Percentiles rank a stretch among this genome's conserved stretches.
phyloP scores from a whole-genome alignment of 2,797 vertebrate genomes.

The Xiphophorus birchmanni region DNA sequence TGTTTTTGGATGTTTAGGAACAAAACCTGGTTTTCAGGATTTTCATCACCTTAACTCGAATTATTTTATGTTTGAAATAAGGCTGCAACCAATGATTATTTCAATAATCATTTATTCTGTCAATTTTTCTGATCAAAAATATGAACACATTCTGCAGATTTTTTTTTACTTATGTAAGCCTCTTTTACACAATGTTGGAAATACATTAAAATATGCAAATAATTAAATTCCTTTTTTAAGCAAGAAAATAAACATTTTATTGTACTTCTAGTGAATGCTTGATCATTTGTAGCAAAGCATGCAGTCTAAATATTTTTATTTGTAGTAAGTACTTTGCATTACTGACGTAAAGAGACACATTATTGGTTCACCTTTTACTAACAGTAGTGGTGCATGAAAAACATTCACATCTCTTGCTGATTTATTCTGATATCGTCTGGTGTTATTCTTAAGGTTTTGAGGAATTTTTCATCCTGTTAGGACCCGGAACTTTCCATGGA shows the following conservation, averaged over 20 bases:
- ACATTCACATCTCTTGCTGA: background rate
- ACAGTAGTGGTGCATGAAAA: background rate
- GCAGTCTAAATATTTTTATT: background rate
- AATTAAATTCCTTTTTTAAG: too few relatives aligned
- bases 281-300: too few relatives aligned
- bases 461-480: background rate
- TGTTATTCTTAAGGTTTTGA: background rate
- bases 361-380: background rate
- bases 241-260: too few relatives aligned
- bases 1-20: constrained; percentile 30
- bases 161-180: too few relatives aligned
- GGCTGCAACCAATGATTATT: too few relatives aligned
- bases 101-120: too few relatives aligned
- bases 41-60: background rate
- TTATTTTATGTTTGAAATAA: background rate
- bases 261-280: too few relatives aligned
- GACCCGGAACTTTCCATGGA: background rate
- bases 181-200: too few relatives aligned
- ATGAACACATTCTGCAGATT: too few relatives aligned
- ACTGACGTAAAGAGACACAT: background rate
- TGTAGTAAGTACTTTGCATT: background rate
- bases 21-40: background rate
- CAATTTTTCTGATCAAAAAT: too few relatives aligned
- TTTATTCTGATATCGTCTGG: background rate
- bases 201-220: too few relatives aligned